A percentile compares a stretch with the other conserved stretches of the same genome.
phyloP scores from a whole-genome alignment of 2,113 vertebrate genomes.

The Pseudolaguvia tuberculata region DNA sequence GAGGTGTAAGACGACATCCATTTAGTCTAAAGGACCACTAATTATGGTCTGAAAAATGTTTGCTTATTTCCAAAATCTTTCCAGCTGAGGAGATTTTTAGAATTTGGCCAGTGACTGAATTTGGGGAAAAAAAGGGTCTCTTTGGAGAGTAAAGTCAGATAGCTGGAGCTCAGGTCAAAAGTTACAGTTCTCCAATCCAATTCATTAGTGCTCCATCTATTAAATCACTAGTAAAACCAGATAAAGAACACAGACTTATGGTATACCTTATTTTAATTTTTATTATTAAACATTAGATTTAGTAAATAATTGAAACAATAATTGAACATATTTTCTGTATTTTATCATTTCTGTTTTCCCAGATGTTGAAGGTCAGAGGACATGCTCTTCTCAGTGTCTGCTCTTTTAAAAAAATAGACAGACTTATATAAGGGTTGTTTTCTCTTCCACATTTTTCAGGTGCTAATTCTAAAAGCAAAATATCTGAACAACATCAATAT shows the following conservation, averaged over 20 bases:
- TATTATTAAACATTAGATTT: neutral
- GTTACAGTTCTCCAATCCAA: neutral
- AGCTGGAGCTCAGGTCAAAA: neutral
- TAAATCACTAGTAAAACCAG: neutral
- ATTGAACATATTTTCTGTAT: too few species aligned
- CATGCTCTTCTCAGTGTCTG: neutral
- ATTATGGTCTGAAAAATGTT: neutral
- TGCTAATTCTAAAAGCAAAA: neutral
- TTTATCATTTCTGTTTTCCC: constrained; percentile 38
- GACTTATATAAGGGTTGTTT: neutral
- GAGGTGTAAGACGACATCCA: neutral
- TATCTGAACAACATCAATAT: neutral
- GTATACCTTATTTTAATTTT: too few species aligned
- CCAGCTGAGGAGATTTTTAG: constrained; percentile 2
- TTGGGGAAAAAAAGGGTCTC: constrained; percentile 3
- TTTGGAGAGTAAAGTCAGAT: constrained; percentile 13
- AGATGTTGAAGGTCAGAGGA: constrained; percentile 26
- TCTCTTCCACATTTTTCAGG: neutral
- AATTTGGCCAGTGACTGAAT: neutral
- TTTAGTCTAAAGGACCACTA: constrained; percentile 9
- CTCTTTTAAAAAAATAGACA: neutral
- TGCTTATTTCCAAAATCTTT: neutral
- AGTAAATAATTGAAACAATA: too few species aligned
- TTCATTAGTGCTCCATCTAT: neutral
- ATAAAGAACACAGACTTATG: neutral